Conservation (phyloP, 2,113 vertebrate genomes). For the Megaleporinus macrocephalus region DNA sequence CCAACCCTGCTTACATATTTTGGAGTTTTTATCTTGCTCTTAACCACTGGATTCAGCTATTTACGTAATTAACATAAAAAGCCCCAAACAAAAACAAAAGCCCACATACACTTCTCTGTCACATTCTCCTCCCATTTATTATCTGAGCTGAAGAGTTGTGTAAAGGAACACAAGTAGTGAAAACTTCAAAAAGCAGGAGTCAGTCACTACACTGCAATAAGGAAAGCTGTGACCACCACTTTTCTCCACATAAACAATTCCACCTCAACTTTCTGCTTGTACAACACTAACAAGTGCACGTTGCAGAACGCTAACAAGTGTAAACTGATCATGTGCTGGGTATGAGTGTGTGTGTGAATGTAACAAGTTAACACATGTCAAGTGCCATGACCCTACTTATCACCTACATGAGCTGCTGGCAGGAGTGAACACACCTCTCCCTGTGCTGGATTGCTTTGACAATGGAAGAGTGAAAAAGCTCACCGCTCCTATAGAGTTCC, state of each 20-base stretch:
- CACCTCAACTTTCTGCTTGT: neutral
- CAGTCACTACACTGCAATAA: no score
- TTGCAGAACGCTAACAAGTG: neutral
- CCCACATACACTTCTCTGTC: no score
- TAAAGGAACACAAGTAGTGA: no score
- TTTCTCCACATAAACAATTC: neutral
- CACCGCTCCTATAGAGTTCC: neutral
- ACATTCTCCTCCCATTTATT: no score
- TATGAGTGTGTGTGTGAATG: neutral
- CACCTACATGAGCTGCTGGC: slow-evolving; percentile 24
- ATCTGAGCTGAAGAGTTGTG: no score
- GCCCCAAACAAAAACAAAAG: no score
- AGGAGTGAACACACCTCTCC: slow-evolving; percentile 28
- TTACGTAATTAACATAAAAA: no score
- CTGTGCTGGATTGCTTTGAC: slow-evolving; percentile 27
- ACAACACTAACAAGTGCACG: neutral
- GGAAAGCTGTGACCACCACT: neutral
- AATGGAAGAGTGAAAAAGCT: slow-evolving; percentile 30
- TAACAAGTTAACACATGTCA: slow-evolving; percentile 32
- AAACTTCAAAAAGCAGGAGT: no score
- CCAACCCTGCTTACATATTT: no score
- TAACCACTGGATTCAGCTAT: no score
- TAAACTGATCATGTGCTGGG: neutral
- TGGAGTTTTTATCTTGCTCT: no score
- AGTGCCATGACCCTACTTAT: slow-evolving; percentile 23